Percentiles rank a stretch among this genome's conserved stretches.
phyloP scores from a whole-genome alignment of 2,888 invertebrate species.

The Spilarctia lutea region DNA sequence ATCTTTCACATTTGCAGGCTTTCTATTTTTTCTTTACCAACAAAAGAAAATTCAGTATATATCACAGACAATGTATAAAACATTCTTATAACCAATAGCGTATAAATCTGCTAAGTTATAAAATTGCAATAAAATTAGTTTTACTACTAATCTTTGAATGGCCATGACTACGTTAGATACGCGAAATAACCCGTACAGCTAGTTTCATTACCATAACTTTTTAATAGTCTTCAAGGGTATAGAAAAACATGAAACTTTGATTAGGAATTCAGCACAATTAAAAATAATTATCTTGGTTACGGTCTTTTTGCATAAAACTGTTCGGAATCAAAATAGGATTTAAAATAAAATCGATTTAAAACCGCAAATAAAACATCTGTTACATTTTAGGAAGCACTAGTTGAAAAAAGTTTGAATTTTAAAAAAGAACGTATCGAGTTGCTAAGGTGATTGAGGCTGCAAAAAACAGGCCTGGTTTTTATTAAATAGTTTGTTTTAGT shows the following conservation, averaged over 20 bases:
- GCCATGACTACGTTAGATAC: constrained; percentile 25
- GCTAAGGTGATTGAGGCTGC: neutral
- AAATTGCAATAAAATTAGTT: constrained; percentile 7
- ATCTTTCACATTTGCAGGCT: neutral
- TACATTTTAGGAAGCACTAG: neutral
- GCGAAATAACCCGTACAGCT: constrained; percentile 19
- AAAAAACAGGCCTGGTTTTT: neutral
- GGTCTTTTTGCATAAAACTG: constrained; percentile 13
- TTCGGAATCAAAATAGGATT: neutral
- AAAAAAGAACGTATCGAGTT: neutral
- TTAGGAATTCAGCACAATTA: constrained; percentile 13
- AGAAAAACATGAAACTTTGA: constrained; percentile 19
- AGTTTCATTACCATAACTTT: constrained; percentile 26
- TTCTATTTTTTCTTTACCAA: neutral
- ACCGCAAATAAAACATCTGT: neutral
- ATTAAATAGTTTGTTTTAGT: constrained; percentile 16
- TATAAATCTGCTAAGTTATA: neutral
- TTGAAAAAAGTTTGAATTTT: neutral
- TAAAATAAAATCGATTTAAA: neutral
- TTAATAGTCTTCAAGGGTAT: constrained; percentile 25
- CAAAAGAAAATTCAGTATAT: neutral
- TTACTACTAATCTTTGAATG: constrained; percentile 18
- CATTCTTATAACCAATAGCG: neutral
- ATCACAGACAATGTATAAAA: neutral
- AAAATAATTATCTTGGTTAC: constrained; percentile 14